phyloP scores from a whole-genome alignment of 2,113 vertebrate species.

The Parus major region DNA sequence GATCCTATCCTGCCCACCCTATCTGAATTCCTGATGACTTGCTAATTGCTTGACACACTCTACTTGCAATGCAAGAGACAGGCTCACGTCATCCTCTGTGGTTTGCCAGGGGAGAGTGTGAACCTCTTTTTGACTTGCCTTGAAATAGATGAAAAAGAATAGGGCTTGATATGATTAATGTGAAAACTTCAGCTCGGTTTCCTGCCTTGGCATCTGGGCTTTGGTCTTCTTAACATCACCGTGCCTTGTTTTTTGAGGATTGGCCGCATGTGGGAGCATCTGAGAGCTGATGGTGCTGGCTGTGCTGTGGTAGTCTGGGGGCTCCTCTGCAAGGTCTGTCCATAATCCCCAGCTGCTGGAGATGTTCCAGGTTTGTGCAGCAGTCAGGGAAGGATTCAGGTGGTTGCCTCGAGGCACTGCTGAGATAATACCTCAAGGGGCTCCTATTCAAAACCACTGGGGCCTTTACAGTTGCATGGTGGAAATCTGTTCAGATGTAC shows the following conservation, averaged over 20 bases:
- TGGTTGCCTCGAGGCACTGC: slow-evolving; percentile 50
- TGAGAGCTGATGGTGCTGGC: not conserved
- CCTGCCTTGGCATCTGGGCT: not conserved
- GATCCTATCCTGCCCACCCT: slow-evolving; percentile 39
- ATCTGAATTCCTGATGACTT: slow-evolving; percentile 63
- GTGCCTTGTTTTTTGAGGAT: not conserved
- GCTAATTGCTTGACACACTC: slow-evolving; percentile 66
- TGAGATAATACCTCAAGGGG: slow-evolving; percentile 53
- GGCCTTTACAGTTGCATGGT: not conserved
- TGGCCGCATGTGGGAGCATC: not conserved
- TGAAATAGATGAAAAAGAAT: slow-evolving; percentile 59
- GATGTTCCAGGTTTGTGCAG: not conserved
- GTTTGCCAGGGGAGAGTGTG: slow-evolving; percentile 54
- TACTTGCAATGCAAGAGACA: slow-evolving; percentile 61
- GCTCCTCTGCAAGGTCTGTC: not conserved
- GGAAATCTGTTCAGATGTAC: not conserved
- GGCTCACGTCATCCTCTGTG: slow-evolving; percentile 54
- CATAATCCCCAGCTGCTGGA: not conserved
- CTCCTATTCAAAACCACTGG: slow-evolving; percentile 25
- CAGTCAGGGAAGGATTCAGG: slow-evolving; percentile 38
- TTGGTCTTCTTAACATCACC: not conserved
- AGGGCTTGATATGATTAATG: slow-evolving; percentile 52
- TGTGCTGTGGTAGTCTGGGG: not conserved
- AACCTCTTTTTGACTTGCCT: slow-evolving; percentile 54
- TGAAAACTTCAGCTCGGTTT: slow-evolving; percentile 44